A percentile compares a stretch with the other conserved stretches of the same genome.
phyloP scores from a whole-genome alignment of 2,888 invertebrate species.

The Drosophila mimica region DNA sequence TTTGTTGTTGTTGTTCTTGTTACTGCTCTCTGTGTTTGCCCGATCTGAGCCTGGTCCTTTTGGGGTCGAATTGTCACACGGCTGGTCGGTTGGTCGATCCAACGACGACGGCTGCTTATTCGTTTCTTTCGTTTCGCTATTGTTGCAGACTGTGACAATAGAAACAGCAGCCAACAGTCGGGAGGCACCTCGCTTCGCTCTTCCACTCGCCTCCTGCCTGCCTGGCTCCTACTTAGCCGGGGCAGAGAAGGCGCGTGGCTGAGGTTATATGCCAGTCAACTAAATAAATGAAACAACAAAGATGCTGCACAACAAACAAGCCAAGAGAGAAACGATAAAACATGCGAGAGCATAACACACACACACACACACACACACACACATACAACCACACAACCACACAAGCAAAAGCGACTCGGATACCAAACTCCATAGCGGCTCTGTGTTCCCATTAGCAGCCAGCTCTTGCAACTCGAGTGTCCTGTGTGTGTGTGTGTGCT shows the following conservation, averaged over 20 bases:
- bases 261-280: conserved; percentile 81
- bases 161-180: conserved; percentile 43
- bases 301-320: conserved; percentile 30
- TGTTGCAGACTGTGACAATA: conserved; percentile 79
- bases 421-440: conserved; percentile 42
- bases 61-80: conserved; percentile 79
- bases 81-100: conserved; percentile 34
- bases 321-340: conserved; percentile 13
- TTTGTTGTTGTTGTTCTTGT: conserved; percentile 33
- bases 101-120: conserved; percentile 15
- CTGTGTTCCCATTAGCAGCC: conserved; percentile 59
- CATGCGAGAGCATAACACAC: conserved; percentile 19
- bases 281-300: conserved; percentile 81
- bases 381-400: conserved; percentile 40
- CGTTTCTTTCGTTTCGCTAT: conserved; percentile 57
- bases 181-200: conserved; percentile 2
- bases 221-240: conserved; percentile 64
- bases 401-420: conserved; percentile 25
- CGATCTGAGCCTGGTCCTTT: conserved; percentile 59
- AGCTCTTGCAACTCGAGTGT: conserved; percentile 53
- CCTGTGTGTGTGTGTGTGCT: conserved; percentile 30
- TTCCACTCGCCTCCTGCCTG: not conserved
- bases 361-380: conserved; percentile 27
- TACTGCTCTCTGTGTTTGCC: conserved; percentile 20
- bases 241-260: conserved; percentile 54